Evolutionary conservation across 2,888 invertebrate genomes (phyloP).

Genomic region (Choreutis nemorana): DNA sequence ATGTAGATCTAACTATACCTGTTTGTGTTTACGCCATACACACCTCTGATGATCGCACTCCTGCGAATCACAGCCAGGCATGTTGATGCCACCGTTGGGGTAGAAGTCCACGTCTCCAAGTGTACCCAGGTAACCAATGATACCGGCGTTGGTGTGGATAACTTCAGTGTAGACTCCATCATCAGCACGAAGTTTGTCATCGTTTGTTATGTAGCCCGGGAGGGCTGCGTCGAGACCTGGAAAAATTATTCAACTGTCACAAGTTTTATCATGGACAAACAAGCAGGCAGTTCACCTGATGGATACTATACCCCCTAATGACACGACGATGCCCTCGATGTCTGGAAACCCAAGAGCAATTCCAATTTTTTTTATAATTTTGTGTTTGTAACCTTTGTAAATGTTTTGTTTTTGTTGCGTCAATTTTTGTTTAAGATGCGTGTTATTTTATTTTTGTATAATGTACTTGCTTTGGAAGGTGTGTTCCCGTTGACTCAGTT

Average conservation of each 20-base stretch:
- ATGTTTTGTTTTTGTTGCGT: too few relatives aligned
- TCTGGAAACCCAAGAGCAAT: neutral
- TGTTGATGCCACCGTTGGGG: constrained; percentile 25
- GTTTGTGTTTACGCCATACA: constrained; percentile 1
- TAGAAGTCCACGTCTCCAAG: constrained; percentile 28
- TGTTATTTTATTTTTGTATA: too few relatives aligned
- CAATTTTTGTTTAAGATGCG: too few relatives aligned
- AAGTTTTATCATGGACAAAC: neutral
- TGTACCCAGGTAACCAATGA: constrained; percentile 17
- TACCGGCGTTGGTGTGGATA: constrained; percentile 28
- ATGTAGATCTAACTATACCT: too few relatives aligned
- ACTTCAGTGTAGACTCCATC: constrained; percentile 27
- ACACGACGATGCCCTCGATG: neutral
- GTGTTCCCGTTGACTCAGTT: too few relatives aligned
- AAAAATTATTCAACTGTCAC: neutral
- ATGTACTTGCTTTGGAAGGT: too few relatives aligned
- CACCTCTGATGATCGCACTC: constrained; percentile 25
- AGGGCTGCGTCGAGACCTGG: constrained; percentile 21
- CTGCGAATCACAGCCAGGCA: constrained; percentile 22
- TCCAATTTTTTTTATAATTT: neutral
- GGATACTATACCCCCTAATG: neutral
- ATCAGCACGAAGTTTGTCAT: constrained; percentile 14
- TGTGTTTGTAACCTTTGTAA: too few relatives aligned
- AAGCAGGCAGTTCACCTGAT: neutral
- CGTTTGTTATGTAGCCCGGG: constrained; percentile 17